Evolutionary conservation across 2,888 invertebrate genomes (phyloP).

Genomic region (Hyposoter dolosus): DNA sequence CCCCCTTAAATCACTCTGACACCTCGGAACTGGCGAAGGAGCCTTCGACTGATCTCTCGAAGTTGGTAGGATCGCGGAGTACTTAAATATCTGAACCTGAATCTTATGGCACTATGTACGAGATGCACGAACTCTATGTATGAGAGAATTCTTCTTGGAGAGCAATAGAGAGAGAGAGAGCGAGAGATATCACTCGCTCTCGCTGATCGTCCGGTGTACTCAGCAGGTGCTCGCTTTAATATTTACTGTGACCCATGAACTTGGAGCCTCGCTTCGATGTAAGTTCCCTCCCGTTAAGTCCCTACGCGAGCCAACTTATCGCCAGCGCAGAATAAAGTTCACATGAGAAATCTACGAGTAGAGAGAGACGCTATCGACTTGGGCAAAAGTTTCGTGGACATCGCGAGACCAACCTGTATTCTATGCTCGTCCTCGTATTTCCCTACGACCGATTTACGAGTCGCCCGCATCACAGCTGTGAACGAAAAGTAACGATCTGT

Average conservation of each 20-base stretch:
- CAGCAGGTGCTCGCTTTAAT: constrained; percentile 80
- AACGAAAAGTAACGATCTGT: constrained; percentile 83
- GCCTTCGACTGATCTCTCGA: neutral
- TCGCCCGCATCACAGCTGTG: constrained; percentile 74
- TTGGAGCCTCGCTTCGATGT: constrained; percentile 75
- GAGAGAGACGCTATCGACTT: constrained; percentile 14
- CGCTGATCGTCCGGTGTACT: constrained; percentile 54
- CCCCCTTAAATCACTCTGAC: constrained; percentile 54
- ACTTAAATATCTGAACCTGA: constrained; percentile 4
- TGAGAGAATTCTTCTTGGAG: constrained; percentile 11
- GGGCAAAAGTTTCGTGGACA: constrained; percentile 33
- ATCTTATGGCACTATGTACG: constrained; percentile 3
- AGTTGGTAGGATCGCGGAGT: constrained; percentile 3
- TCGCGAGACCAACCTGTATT: neutral
- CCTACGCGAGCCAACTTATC: constrained; percentile 7
- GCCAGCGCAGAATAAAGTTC: neutral
- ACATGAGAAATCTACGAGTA: constrained; percentile 7
- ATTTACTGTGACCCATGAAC: constrained; percentile 82
- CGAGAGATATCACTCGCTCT: constrained; percentile 29
- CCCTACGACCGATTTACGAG: constrained; percentile 81
- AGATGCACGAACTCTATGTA: constrained; percentile 7
- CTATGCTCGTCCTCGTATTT: constrained; percentile 64
- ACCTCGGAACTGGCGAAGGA: constrained; percentile 13
- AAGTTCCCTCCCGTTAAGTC: constrained; percentile 70
- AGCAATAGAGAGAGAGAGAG: constrained; percentile 14